Evolutionary conservation across 2,888 invertebrate genomes (phyloP).

Genomic region (Mythimna lalbum): DNA sequence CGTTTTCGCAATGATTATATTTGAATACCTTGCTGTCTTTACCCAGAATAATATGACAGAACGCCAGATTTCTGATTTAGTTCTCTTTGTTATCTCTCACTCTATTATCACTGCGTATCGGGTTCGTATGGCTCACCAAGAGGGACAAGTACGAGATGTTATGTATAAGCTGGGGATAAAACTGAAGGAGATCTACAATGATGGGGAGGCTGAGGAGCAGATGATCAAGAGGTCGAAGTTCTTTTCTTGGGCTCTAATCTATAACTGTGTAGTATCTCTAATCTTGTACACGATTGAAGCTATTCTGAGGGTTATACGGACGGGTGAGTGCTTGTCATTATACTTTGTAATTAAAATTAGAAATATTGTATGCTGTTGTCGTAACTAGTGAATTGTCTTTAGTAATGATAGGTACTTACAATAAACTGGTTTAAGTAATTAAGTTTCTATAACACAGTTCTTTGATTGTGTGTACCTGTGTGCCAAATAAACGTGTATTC

Average conservation of each 20-base stretch:
- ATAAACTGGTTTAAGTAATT: too few relatives aligned
- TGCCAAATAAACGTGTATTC: too few relatives aligned
- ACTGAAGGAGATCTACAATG: conserved; percentile 43
- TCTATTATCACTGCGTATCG: conserved; percentile 26
- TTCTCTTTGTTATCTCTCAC: conserved; percentile 40
- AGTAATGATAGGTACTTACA: too few relatives aligned
- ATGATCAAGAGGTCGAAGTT: conserved; percentile 51
- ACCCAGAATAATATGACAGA: conserved; percentile 65
- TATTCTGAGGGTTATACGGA: conserved; percentile 22
- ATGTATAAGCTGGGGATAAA: conserved; percentile 45
- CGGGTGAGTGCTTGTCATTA: conserved; percentile 30
- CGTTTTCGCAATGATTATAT: conserved; percentile 16
- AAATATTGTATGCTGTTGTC: not conserved
- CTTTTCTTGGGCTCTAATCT: conserved; percentile 38
- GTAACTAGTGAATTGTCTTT: too few relatives aligned
- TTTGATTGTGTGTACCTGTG: too few relatives aligned
- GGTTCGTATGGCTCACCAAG: conserved; percentile 37
- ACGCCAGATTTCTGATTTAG: conserved; percentile 46
- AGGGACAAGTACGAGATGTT: conserved; percentile 21
- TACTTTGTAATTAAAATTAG: not conserved
- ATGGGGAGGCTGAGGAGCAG: conserved; percentile 26
- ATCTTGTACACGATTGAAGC: conserved; percentile 46
- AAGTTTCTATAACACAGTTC: too few relatives aligned
- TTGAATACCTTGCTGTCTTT: conserved; percentile 46
- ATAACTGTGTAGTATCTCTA: conserved; percentile 27